phyloP scores from a whole-genome alignment of 2,797 vertebrate species.

The Falco naumanni region DNA sequence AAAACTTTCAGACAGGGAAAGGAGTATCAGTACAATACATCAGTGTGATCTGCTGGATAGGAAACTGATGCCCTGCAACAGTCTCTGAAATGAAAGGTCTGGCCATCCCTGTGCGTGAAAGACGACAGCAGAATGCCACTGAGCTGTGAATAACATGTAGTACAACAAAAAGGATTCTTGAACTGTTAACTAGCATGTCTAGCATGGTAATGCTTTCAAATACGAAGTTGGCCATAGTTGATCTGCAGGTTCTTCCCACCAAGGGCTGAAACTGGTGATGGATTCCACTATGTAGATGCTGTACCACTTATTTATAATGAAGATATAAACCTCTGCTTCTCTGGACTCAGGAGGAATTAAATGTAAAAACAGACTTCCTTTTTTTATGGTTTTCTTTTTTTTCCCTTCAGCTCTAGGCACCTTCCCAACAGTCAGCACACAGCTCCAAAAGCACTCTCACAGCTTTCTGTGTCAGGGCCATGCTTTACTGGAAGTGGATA shows the following conservation, averaged over 20 bases:
- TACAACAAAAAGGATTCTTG: not conserved
- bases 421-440: not conserved
- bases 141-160: not conserved
- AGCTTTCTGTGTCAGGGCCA: not conserved
- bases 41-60: not conserved
- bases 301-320: not conserved
- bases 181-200: not conserved
- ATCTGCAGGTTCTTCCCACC: not conserved
- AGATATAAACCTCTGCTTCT: not conserved
- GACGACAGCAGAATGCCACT: not conserved
- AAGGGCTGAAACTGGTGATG: not conserved
- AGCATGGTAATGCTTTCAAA: not conserved
- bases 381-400: not conserved
- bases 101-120: not conserved
- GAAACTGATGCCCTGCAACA: not conserved
- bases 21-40: not conserved
- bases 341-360: slow-evolving; percentile 10
- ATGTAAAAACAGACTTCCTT: slow-evolving; percentile 17
- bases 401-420: not conserved
- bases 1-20: not conserved
- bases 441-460: not conserved
- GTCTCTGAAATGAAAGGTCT: not conserved
- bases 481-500: not conserved
- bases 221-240: not conserved
- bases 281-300: not conserved